Conservation (phyloP, 2,797 vertebrate genomes). For the Sebastes minor region DNA sequence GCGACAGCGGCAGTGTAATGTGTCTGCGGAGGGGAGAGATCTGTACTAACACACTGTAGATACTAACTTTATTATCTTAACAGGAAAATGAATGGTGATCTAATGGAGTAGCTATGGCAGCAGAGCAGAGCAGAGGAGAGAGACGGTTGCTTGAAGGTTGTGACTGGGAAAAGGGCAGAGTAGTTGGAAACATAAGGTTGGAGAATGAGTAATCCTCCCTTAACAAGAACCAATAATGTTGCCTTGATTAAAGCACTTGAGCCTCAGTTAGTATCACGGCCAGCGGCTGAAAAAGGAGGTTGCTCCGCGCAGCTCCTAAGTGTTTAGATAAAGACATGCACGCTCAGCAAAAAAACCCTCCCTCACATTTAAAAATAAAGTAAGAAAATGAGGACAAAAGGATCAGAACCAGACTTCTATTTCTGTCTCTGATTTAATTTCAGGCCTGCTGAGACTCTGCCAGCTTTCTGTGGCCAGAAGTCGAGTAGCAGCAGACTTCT, state of each 20-base stretch:
- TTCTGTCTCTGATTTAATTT: conserved; percentile 31
- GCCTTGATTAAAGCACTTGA: conserved; percentile 29
- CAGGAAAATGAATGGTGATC: conserved; percentile 33
- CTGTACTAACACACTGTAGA: conserved; percentile 28
- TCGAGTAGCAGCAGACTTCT: conserved; percentile 23
- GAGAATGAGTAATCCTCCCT: conserved; percentile 3
- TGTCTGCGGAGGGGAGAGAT: neutral
- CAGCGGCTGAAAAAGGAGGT: neutral
- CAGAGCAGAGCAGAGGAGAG: neutral
- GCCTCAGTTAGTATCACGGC: neutral
- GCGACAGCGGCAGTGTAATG: conserved; percentile 27
- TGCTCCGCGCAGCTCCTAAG: neutral
- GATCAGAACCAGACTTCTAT: conserved; percentile 37
- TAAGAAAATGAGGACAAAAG: conserved; percentile 38
- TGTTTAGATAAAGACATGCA: conserved; percentile 47
- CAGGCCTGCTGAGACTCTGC: conserved; percentile 45
- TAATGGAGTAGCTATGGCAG: conserved; percentile 5
- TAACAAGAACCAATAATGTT: neutral
- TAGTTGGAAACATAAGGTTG: neutral
- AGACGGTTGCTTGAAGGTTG: neutral
- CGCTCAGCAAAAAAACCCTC: conserved; percentile 41
- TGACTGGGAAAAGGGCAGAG: conserved; percentile 1
- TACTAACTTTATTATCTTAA: conserved; percentile 47
- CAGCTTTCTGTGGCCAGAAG: conserved; percentile 27
- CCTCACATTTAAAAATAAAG: neutral